These are phyloP conservation scores for Drymonia ruficornis DNA, from an alignment of 2,888 invertebrate genomes.

Conservation along the genomic window DNA sequence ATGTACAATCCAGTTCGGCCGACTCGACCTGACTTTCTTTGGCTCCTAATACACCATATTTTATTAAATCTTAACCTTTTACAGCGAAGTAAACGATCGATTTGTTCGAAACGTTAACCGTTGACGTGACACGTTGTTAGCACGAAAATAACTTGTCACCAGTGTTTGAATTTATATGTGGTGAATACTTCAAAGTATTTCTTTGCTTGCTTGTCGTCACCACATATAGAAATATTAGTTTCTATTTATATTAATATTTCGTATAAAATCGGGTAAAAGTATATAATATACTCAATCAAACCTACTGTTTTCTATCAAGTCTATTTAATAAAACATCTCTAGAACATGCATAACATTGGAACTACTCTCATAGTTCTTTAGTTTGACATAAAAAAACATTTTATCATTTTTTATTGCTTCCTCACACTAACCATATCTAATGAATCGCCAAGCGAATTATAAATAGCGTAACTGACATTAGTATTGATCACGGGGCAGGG, in stretches of 20 bases:
- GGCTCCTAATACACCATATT: slow-evolving; percentile 49
- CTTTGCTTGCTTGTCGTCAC: too few relatives aligned
- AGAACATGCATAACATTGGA: too few relatives aligned
- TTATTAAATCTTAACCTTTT: slow-evolving; percentile 34
- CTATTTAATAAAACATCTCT: not conserved
- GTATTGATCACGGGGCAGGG: slow-evolving; percentile 51
- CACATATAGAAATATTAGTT: too few relatives aligned
- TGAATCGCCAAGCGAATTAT: not conserved
- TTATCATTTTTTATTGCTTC: not conserved
- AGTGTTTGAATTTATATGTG: not conserved
- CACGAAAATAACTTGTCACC: slow-evolving; percentile 33
- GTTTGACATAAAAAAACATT: not conserved
- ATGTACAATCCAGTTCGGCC: slow-evolving; percentile 74
- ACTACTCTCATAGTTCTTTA: too few relatives aligned
- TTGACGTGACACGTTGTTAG: slow-evolving; percentile 18
- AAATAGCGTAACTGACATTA: slow-evolving; percentile 46
- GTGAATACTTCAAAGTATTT: not conserved
- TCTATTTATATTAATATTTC: too few relatives aligned
- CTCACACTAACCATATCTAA: not conserved
- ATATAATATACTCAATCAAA: not conserved
- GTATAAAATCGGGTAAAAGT: too few relatives aligned
- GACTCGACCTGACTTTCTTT: slow-evolving; percentile 73
- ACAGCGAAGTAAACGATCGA: slow-evolving; percentile 23
- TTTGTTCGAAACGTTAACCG: slow-evolving; percentile 28
- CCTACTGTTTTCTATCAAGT: not conserved